Percentiles rank a stretch among this genome's conserved stretches.
Evolutionary conservation across 2,797 vertebrate genomes (phyloP).

Genomic region (Phalloptychus januarius): DNA sequence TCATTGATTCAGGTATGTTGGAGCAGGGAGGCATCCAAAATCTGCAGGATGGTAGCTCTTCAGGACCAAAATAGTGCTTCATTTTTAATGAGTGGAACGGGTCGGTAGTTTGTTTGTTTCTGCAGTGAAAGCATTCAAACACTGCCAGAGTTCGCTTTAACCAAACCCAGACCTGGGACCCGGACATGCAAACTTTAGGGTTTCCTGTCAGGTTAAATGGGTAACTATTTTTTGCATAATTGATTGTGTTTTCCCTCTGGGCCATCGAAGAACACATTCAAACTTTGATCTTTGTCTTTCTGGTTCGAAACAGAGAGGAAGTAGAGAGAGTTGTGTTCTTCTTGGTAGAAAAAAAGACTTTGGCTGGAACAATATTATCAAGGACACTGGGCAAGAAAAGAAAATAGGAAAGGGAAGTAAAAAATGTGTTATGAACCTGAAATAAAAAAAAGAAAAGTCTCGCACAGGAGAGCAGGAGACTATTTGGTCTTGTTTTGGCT

Average conservation of each 20-base stretch:
- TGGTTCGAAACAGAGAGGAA: conserved; percentile 10
- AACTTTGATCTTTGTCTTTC: background rate
- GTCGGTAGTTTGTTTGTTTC: background rate
- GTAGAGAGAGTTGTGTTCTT: conserved; percentile 8
- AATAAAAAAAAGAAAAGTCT: conserved; percentile 1
- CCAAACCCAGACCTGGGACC: too few species aligned
- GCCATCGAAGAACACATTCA: background rate
- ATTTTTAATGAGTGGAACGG: background rate
- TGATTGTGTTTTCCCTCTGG: background rate
- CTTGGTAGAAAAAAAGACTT: background rate
- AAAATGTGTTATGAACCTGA: conserved; percentile 21
- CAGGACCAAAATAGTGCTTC: background rate
- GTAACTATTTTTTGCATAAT: background rate
- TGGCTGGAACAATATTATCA: background rate
- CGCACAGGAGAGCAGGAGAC: background rate
- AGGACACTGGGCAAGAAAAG: conserved; percentile 4
- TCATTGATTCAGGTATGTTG: background rate
- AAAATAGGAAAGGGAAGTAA: conserved; percentile 33
- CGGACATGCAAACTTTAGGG: background rate
- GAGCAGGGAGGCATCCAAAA: background rate
- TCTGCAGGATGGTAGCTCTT: background rate
- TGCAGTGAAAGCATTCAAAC: background rate
- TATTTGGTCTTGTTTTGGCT: conserved; percentile 15
- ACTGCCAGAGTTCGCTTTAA: too few species aligned
- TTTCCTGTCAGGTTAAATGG: background rate